Conservation (phyloP, 2,797 vertebrate species). For the Argentina silus region DNA sequence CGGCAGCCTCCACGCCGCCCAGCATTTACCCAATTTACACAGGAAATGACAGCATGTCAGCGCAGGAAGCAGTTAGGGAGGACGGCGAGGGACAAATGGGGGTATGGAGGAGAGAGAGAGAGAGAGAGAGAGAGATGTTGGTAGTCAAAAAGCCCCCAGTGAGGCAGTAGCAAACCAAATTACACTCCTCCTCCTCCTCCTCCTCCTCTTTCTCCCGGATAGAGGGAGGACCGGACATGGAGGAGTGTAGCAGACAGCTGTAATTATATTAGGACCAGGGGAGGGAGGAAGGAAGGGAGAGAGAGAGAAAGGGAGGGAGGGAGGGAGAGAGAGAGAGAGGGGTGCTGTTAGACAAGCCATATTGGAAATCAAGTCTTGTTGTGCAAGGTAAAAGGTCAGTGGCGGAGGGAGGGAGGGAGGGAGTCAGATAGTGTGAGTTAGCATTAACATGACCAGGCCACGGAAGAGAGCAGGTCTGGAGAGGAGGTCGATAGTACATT, state of each 20-base stretch:
- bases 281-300: constrained; percentile 50
- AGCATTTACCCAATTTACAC: constrained; percentile 64
- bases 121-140: constrained; percentile 44
- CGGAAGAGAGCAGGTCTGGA: constrained; percentile 67
- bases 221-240: constrained; percentile 15
- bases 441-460: constrained; percentile 69
- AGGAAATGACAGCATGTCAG: constrained; percentile 63
- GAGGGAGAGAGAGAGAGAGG: constrained; percentile 31
- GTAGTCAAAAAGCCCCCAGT: neutral
- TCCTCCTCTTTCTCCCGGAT: neutral
- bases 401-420: constrained; percentile 23
- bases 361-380: constrained; percentile 76
- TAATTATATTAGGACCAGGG: constrained; percentile 74
- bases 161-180: constrained; percentile 42
- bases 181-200: constrained; percentile 10
- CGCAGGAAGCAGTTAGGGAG: neutral
- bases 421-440: constrained; percentile 19
- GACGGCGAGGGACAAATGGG: constrained; percentile 13
- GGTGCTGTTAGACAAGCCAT: constrained; percentile 65
- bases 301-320: constrained; percentile 11
- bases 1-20: constrained; percentile 47
- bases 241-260: constrained; percentile 53
- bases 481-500: constrained; percentile 74
- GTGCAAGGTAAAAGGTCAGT: constrained; percentile 69
- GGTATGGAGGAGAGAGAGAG: constrained; percentile 21